phyloP scores from a whole-genome alignment of 2,888 invertebrate species.

The Strigamia crassipes region DNA sequence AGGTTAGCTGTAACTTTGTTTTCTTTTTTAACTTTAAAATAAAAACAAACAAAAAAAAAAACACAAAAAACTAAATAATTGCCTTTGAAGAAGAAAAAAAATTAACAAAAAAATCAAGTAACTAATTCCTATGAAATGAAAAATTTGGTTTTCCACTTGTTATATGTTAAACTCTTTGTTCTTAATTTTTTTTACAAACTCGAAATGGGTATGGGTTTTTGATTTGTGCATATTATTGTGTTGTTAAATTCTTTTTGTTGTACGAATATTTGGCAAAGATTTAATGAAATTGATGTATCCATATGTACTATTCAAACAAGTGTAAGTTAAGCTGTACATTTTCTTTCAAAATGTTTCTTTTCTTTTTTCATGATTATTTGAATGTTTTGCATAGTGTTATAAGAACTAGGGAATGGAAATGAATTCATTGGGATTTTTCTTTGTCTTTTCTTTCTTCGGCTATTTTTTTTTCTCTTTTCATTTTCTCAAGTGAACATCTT shows the following conservation, averaged over 20 bases:
- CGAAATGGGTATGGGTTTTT: constrained; percentile 31
- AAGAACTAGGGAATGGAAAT: constrained; percentile 42
- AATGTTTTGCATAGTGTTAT: constrained; percentile 41
- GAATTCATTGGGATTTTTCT: background rate
- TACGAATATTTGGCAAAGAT: constrained; percentile 33
- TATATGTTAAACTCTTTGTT: background rate
- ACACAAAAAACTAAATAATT: background rate
- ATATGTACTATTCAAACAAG: constrained; percentile 24
- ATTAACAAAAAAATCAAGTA: background rate
- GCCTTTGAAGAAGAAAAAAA: constrained; percentile 7
- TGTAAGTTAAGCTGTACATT: constrained; percentile 44
- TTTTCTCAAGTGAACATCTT: background rate
- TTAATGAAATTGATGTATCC: constrained; percentile 37
- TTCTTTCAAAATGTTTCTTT: background rate
- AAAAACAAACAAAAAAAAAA: background rate
- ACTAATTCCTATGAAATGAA: constrained; percentile 19
- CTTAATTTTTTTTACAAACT: background rate
- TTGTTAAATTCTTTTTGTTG: constrained; percentile 35
- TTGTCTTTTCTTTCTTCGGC: constrained; percentile 2
- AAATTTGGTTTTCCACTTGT: background rate
- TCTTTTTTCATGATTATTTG: constrained; percentile 29
- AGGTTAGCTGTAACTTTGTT: constrained; percentile 36
- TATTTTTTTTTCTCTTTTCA: background rate
- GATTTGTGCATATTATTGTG: constrained; percentile 34
- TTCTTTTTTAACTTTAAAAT: constrained; percentile 17